phyloP scores from a whole-genome alignment of 1,140 invertebrate genomes.

The Dolichoris vasculosae region DNA sequence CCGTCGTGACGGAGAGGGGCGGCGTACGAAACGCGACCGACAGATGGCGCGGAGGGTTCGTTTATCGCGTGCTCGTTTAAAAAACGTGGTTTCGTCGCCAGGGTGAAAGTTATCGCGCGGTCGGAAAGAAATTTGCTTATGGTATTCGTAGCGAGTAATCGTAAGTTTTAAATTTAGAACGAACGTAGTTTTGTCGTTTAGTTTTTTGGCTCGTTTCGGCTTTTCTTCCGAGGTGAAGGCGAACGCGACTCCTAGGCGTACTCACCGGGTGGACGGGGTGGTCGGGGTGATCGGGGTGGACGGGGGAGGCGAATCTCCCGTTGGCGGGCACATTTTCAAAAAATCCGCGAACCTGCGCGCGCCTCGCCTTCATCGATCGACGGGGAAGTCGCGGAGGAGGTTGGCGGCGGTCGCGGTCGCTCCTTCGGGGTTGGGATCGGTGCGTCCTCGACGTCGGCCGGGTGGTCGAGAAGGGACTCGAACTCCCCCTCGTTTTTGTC shows the following conservation, averaged over 20 bases:
- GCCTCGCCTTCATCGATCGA: conserved; percentile 71
- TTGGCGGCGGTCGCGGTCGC: conserved; percentile 60
- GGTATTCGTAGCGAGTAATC: no score
- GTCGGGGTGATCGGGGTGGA: not conserved
- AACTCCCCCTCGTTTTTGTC: conserved; percentile 43
- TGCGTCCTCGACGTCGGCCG: not conserved
- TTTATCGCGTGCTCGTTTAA: not conserved
- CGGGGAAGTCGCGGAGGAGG: conserved; percentile 56
- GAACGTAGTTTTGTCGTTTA: no score
- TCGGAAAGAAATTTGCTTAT: no score
- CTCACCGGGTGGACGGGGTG: not conserved
- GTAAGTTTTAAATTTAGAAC: no score
- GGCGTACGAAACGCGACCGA: conserved; percentile 55
- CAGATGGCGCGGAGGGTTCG: conserved; percentile 60
- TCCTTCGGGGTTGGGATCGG: not conserved
- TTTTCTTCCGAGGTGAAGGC: no score
- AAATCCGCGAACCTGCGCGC: conserved; percentile 69
- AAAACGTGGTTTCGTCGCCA: no score
- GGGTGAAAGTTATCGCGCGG: no score
- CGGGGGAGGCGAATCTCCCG: conserved; percentile 56
- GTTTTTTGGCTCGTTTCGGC: no score
- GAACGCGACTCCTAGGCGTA: no score
- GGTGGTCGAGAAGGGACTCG: no score
- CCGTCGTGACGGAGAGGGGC: conserved; percentile 41
- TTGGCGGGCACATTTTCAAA: conserved; percentile 71